These are phyloP conservation scores for Australoheros scitulus DNA, from an alignment of 2,113 vertebrate genomes.

Conservation along the genomic window DNA sequence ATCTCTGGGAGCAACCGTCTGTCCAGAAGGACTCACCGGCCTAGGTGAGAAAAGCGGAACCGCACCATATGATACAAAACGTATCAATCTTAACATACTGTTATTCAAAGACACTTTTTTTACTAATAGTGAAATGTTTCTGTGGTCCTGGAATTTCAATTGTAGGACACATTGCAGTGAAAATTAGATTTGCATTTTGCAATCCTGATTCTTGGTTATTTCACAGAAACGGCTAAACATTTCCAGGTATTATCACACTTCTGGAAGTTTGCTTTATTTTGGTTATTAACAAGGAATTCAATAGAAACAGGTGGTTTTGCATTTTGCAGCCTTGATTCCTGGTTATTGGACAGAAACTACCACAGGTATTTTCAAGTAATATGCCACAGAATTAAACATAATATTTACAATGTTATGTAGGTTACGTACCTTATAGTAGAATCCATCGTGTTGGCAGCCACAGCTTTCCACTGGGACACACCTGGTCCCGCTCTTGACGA, in stretches of 20 bases:
- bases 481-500: constrained; percentile 63
- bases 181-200: background rate
- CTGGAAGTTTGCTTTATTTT: background rate
- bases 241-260: background rate
- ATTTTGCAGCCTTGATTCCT: background rate
- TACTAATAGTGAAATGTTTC: too few relatives aligned
- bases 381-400: background rate
- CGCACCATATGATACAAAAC: too few relatives aligned
- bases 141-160: too few relatives aligned
- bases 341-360: background rate
- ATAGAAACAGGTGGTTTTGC: background rate
- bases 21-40: constrained; percentile 70
- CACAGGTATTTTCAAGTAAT: background rate
- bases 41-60: constrained; percentile 15
- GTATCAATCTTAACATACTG: too few relatives aligned
- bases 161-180: too few relatives aligned
- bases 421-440: constrained; percentile 63
- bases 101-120: too few relatives aligned
- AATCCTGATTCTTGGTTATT: background rate
- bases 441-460: constrained; percentile 73
- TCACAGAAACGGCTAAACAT: background rate
- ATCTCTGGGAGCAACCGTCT: constrained; percentile 53
- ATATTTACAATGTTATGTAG: background rate
- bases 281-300: background rate
- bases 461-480: constrained; percentile 78